A percentile compares a stretch with the other conserved stretches of the same genome.
These are phyloP conservation scores for Urocolius indicus DNA, from an alignment of 2,113 vertebrate genomes.

Conservation along the genomic window DNA sequence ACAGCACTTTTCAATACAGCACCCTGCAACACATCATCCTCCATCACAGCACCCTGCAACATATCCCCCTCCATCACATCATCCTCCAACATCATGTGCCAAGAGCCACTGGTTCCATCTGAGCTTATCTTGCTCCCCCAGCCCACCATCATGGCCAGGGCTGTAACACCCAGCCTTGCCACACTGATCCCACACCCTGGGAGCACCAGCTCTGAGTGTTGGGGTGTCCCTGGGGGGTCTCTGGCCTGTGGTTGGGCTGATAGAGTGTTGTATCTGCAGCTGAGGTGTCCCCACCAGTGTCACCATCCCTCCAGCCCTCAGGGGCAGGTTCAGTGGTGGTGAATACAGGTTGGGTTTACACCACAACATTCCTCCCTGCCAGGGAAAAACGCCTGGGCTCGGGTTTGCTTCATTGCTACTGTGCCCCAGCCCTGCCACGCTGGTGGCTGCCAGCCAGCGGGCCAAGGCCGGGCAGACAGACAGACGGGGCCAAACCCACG, in stretches of 20 bases:
- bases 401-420: too few relatives aligned
- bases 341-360: fast-evolving
- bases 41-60: too few relatives aligned
- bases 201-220: fast-evolving
- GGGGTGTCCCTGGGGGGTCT: background rate
- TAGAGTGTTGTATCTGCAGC: background rate
- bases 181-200: fast-evolving
- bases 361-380: fast-evolving
- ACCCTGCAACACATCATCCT: too few relatives aligned
- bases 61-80: background rate
- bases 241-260: fast-evolving
- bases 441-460: background rate
- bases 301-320: background rate
- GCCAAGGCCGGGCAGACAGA: background rate
- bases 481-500: background rate
- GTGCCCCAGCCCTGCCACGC: too few relatives aligned
- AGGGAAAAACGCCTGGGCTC: too few relatives aligned
- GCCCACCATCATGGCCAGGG: fast-evolving
- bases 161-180: fast-evolving
- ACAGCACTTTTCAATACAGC: too few relatives aligned
- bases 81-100: background rate
- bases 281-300: fast-evolving
- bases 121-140: too few relatives aligned
- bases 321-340: fast-evolving
- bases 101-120: background rate